A percentile compares a stretch with the other conserved stretches of the same genome.
Conservation (phyloP, 2,113 vertebrate genomes). For the Alethe castanea region DNA sequence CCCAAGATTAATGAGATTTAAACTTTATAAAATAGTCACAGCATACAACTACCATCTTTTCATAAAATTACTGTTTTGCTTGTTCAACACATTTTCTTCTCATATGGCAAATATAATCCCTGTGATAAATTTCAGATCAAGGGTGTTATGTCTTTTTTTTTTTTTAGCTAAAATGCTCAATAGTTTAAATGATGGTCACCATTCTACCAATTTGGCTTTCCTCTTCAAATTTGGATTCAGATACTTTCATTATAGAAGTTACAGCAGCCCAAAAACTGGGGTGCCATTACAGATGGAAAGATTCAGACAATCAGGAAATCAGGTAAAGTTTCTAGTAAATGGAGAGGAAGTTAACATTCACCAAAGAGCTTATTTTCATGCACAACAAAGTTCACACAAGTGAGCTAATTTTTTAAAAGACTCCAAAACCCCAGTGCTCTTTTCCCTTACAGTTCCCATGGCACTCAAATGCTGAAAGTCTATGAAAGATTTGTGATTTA, state of each 20-base stretch:
- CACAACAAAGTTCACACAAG: background rate
- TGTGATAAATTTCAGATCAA: background rate
- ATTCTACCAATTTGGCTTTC: background rate
- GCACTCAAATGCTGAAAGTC: background rate
- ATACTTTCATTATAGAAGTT: background rate
- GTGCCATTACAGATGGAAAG: background rate
- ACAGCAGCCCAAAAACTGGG: background rate
- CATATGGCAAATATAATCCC: background rate
- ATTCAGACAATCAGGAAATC: background rate
- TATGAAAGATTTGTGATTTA: background rate
- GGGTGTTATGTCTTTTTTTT: rapidly evolving
- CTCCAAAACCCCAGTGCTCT: rapidly evolving
- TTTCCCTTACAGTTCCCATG: background rate
- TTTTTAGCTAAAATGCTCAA: background rate
- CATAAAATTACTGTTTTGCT: background rate
- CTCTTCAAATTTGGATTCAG: background rate
- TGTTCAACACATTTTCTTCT: background rate
- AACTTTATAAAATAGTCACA: background rate
- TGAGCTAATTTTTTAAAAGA: background rate
- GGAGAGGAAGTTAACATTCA: background rate
- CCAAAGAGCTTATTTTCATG: background rate
- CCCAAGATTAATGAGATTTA: background rate
- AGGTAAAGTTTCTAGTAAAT: background rate
- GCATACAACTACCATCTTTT: background rate
- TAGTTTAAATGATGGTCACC: background rate